Evolutionary conservation across 2,888 invertebrate genomes (phyloP).

Genomic region (Trachelus tabidus): DNA sequence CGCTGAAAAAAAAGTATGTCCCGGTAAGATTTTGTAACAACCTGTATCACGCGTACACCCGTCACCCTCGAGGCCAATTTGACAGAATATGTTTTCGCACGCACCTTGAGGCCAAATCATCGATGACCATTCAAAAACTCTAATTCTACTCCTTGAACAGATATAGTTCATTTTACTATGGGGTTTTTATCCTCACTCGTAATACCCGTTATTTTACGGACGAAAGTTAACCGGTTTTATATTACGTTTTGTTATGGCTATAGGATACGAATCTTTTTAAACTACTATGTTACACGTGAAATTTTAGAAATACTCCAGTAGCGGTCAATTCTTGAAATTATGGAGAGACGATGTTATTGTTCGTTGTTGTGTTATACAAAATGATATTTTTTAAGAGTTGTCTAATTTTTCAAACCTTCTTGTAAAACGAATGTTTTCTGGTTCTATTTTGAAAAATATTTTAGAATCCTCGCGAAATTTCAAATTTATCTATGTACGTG

Average conservation of each 20-base stretch:
- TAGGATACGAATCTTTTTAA: background rate
- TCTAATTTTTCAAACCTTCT: too few relatives aligned
- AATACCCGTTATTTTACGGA: background rate
- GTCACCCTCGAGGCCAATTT: background rate
- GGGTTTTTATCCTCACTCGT: background rate
- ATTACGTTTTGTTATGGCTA: background rate
- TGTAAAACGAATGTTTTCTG: too few relatives aligned
- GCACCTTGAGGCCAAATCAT: background rate
- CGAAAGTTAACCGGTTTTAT: background rate
- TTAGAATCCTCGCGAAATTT: background rate
- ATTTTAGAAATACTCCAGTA: too few relatives aligned
- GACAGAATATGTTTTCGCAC: background rate
- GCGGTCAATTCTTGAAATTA: background rate
- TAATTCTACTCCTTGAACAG: background rate
- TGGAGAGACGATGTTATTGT: background rate
- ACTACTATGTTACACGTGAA: background rate
- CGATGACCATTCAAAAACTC: background rate
- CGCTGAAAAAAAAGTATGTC: constrained; percentile 33
- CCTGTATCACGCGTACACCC: constrained; percentile 8
- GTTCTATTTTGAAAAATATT: background rate
- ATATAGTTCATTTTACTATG: background rate
- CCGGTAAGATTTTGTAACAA: constrained; percentile 46
- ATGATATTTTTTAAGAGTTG: background rate
- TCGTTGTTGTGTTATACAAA: background rate
- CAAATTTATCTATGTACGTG: background rate